phyloP scores from a whole-genome alignment of 2,797 vertebrate genomes.

The Argentina silus region DNA sequence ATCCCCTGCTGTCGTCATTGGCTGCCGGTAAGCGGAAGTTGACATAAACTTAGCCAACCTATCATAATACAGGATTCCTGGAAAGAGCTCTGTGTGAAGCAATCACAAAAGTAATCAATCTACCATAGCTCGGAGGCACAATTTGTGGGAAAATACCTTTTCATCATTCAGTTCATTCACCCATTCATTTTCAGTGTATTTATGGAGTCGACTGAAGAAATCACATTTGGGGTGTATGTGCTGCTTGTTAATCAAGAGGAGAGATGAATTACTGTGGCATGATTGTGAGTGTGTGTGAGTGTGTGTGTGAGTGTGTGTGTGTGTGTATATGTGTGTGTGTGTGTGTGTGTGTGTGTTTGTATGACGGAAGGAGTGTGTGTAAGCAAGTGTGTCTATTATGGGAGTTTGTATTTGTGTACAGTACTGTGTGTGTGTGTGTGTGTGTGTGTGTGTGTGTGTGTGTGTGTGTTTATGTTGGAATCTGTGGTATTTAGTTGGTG shows the following conservation, averaged over 20 bases:
- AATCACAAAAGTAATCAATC: no score
- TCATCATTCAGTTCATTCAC: no score
- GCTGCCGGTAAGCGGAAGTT: constrained; percentile 49
- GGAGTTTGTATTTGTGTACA: not conserved
- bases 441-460: not conserved
- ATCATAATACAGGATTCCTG: constrained; percentile 42
- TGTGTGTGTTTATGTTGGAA: constrained; percentile 5
- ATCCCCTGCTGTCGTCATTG: constrained; percentile 56
- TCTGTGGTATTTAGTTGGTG: constrained; percentile 24
- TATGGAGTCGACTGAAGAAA: not conserved
- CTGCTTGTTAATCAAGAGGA: no score
- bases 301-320: not conserved
- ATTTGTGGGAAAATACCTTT: no score
- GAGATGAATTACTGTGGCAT: not conserved
- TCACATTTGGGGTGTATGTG: not conserved
- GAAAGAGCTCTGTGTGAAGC: constrained; percentile 19
- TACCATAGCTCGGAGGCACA: no score
- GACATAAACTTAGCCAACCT: constrained; percentile 27
- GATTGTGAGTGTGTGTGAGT: not conserved
- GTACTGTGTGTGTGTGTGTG: not conserved
- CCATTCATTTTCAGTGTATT: not conserved
- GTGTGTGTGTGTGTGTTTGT: not conserved
- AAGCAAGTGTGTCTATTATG: not conserved
- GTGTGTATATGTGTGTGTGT: not conserved
- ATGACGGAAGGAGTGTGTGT: not conserved